Base-by-base conservation (phyloP, 2,113 vertebrate species). In the Cephalopholis sonnerati region DNA sequence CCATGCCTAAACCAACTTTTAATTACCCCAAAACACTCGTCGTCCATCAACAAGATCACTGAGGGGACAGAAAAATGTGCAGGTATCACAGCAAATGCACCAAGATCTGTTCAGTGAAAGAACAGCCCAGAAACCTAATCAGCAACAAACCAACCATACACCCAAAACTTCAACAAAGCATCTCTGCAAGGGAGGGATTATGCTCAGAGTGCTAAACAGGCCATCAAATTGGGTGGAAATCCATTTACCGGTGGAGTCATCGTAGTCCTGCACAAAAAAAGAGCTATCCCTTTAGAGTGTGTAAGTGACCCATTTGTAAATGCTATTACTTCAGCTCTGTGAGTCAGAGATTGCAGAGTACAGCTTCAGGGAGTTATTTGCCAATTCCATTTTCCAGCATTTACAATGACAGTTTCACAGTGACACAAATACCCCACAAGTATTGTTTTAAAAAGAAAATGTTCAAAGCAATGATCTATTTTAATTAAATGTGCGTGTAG, bases 81-180 rank as follows among this genome's bases (percentile, higher is more conserved):
- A 84, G 74, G 59, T 48, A 76, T 80, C 63, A 16, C 32, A 48
- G 36, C 57, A 81, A 85, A 70, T 36, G 50, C 66, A 70, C 46
- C 12, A 29, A 24, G 18, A 74, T 72, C 11, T 77, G 44, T n/a
- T 61, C 13, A 44, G 71, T 17, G 36, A 76, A 64, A 73, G 54
- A 77, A 79, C 32, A 70, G 20, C 50, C 46, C 44, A 77, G 36
- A 68, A 82, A 76, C 55, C 54, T 53, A 66, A 84, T 79, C 66
- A 69, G 57, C n/a, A 24, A 46, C 13, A 70, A 93, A 87, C 77
- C 74, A 90, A 77, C 71, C 79, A 64, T 79, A 87, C 48, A 82
- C 64, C 73, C 58, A 68, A 46, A 84, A 83, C 90, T 94, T 84
- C 79, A 86, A 92, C 82, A 94, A 91, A 74, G 87, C 76, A 91